Conservation (phyloP, 2,888 invertebrate species). For the Oscheius sp. region DNA sequence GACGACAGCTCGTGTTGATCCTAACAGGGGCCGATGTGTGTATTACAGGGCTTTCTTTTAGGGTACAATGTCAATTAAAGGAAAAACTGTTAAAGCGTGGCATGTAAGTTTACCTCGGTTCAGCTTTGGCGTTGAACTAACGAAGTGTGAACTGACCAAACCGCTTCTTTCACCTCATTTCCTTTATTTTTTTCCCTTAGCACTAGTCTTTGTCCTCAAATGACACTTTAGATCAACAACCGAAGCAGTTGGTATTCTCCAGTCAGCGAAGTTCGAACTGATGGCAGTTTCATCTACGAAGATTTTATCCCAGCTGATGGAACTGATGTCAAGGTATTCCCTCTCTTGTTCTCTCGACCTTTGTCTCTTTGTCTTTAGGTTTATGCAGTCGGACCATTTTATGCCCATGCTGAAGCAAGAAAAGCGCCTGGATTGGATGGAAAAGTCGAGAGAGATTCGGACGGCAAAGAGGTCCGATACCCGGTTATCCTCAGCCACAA, state of each 20-base stretch:
- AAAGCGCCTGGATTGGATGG: constrained; percentile 85
- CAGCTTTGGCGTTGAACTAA: constrained; percentile 16
- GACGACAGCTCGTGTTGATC: not conserved
- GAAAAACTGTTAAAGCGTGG: constrained; percentile 57
- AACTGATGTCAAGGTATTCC: constrained; percentile 80
- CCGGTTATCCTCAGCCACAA: constrained; percentile 96
- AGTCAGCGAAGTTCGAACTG: constrained; percentile 88
- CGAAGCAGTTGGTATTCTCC: constrained; percentile 98
- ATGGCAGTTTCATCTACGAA: constrained; percentile 98
- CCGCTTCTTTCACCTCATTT: not conserved
- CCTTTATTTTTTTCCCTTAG: not conserved
- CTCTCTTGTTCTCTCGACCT: not conserved
- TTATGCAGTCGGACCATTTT: constrained; percentile 98
- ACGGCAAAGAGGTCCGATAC: constrained; percentile 93
- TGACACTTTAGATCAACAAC: constrained; percentile 87
- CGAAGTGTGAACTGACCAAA: constrained; percentile 25
- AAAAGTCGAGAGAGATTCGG: constrained; percentile 82
- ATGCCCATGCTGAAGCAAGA: constrained; percentile 98
- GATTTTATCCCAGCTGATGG: constrained; percentile 99
- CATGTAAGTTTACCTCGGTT: constrained; percentile 51
- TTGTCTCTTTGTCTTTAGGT: constrained; percentile 79
- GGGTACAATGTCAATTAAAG: constrained; percentile 60
- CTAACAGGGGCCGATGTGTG: constrained; percentile 1
- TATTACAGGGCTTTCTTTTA: constrained; percentile 33
- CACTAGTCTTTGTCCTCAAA: not conserved